Evolutionary conservation across 2,797 vertebrate genomes (phyloP).

Genomic region (Eulemur rubriventer): DNA sequence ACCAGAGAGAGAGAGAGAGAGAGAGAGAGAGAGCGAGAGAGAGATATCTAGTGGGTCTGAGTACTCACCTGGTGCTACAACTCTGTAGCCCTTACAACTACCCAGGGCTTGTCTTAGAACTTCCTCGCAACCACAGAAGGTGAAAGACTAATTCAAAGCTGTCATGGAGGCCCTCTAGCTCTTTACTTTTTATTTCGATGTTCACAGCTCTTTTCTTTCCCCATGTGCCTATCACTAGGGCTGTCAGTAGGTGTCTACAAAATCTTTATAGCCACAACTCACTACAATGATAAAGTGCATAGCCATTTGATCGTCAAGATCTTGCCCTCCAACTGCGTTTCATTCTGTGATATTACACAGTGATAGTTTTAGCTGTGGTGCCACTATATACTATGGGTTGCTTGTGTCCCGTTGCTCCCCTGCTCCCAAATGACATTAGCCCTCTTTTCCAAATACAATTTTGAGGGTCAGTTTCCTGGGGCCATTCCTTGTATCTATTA

Average conservation of each 20-base stretch:
- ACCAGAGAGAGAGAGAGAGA: too few species aligned
- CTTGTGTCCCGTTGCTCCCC: background rate
- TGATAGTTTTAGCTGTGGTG: background rate
- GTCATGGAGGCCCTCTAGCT: background rate
- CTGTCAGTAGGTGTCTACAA: background rate
- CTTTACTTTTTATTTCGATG: background rate
- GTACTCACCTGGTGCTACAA: background rate
- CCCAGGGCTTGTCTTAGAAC: background rate
- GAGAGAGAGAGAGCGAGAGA: too few species aligned
- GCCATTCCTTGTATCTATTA: background rate
- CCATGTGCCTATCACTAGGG: background rate
- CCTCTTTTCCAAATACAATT: background rate
- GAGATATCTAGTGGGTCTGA: background rate
- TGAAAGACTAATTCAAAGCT: background rate
- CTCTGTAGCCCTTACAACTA: background rate
- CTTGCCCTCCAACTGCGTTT: background rate
- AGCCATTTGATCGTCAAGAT: too few species aligned
- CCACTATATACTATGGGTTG: background rate
- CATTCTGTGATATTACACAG: background rate
- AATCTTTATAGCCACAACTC: background rate
- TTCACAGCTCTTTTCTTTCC: background rate
- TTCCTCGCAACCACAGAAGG: background rate
- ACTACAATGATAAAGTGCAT: background rate
- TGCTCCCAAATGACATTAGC: background rate
- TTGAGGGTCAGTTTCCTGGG: background rate